Base-by-base conservation (phyloP, 1,140 invertebrate species). In the Heliconius melpomene region DNA sequence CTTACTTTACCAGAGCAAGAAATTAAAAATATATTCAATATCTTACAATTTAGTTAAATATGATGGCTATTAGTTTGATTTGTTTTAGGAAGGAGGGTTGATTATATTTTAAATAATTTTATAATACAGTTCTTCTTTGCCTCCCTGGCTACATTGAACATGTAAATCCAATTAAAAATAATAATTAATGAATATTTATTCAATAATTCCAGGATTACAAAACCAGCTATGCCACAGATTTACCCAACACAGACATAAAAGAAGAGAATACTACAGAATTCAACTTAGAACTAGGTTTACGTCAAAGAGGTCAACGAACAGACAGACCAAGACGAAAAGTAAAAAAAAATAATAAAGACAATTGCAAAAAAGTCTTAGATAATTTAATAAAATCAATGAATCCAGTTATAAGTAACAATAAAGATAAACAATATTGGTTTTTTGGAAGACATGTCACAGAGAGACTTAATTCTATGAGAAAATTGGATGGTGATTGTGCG, bases 371-470 rank as follows among this genome's bases (percentile, higher is more conserved):
- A 40, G 77, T 94, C 16, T 52, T 94, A n/a, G 88, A 94, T 78
- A 87, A 90, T 83, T 83, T 94, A 8, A 18, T 92, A 2, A 77
- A 82, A 50, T 82, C 91, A 9, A 88, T 94, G 88, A 82, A 84
- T 29, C 91, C 92, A 50, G 60, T 79, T 8, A 72, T 74, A 38
- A 60, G 66, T 32, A 74, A 38, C 54, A 6, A 40, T 2, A 81
- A 86, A 29, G 57, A 78, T n/a, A 80, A 86, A 77, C 85, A 75
- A 40, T 94, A 90, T 72, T 91, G 91, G 89, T 92, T 90, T 46
- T 92, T 94, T 57, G 89, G 91, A 1, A 87, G 83, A 70, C 91
- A 93, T 84, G 86, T 94, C 0, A 86, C 87, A 0, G 91, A 92
- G 74, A 82, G 87, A 75, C 79, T 94, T 6, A 92, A 91, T 82